Evolutionary conservation across 2,797 vertebrate genomes (phyloP), one percentile per base, ranked within the genome.

Genomic region (Gila robusta): DNA sequence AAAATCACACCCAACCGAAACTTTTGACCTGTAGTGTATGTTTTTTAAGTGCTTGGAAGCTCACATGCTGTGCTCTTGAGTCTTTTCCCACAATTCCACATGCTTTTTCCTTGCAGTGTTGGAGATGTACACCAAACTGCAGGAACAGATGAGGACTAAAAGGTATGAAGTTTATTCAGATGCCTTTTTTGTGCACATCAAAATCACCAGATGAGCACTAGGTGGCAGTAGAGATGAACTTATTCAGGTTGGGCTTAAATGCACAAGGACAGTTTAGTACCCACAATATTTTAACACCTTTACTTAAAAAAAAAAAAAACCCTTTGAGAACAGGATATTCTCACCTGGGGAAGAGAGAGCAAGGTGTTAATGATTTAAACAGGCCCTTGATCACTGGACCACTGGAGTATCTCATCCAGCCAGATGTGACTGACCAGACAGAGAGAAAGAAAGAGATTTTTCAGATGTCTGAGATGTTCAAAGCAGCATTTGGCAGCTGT

Each of bases 121-220:
- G 92, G 97, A 99, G 94, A 99, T 99, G 98, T 99, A 99, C 94
- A 97, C 96, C 93, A 97, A 97, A 88, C 94, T 99, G 37, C 96
- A 97, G 92, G 97, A 98, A 86, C 98, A 99, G 92, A 99, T 99
- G 98, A 97, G 93, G 89, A 95, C 96, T 49, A 99, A 98, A 95
- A 96, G 98, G 98, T 99, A 92, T 49, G 72, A 52, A 3, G 28
- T 69, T 67, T 39, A 10, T 19, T 17, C 23, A n/a, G 11, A 28
- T 28, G 10, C 6, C 1, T 32, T 26, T 56, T 26, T 23, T 44
- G 17, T 28, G 41, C 16, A 72, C 16, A 9, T 47, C 28, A 4
- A 17, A 14, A 66, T 17, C 17, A 8, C 9, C 79, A 44, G 4
- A 47, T 52, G 21, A 44, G 28, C 90, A 83, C 81, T 88, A 91